A percentile compares a stretch with the other conserved stretches of the same genome.
Evolutionary conservation across 2,113 vertebrate genomes (phyloP).

Genomic region (Centropristis striata): DNA sequence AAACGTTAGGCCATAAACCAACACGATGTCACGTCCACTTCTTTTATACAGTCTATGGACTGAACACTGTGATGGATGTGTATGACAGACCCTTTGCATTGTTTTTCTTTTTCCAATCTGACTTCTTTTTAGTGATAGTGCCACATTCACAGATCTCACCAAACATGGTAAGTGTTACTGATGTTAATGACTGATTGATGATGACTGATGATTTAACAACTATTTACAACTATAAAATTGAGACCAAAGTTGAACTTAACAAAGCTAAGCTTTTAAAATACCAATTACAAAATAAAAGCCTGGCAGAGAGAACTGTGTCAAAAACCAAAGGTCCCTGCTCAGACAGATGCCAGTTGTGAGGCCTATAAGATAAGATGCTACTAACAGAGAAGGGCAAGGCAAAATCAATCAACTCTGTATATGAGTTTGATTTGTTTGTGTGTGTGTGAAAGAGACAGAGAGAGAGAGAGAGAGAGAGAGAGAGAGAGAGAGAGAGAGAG

Average conservation of each 20-base stretch:
- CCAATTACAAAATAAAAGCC: neutral
- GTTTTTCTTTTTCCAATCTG: neutral
- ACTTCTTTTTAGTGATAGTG: neutral
- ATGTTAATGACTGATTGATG: neutral
- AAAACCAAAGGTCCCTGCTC: constrained; percentile 3
- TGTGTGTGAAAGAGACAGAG: neutral
- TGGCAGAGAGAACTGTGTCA: neutral
- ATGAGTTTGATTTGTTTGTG: neutral
- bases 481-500: neutral
- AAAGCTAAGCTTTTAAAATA: neutral
- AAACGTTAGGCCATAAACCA: too few relatives aligned
- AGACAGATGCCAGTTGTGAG: constrained; percentile 8
- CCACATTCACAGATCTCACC: neutral
- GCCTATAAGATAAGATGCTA: neutral
- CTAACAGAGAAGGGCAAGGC: neutral
- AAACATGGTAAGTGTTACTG: neutral
- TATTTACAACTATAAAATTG: neutral
- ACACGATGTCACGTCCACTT: too few relatives aligned
- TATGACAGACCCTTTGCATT: neutral
- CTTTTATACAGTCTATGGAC: too few relatives aligned
- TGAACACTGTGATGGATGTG: neutral
- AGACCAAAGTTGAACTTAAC: neutral
- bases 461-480: neutral
- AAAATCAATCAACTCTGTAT: constrained; percentile 9
- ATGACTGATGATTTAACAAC: too few relatives aligned